phyloP scores from a whole-genome alignment of 2,113 vertebrate species.

The Oryctolagus cuniculus region DNA sequence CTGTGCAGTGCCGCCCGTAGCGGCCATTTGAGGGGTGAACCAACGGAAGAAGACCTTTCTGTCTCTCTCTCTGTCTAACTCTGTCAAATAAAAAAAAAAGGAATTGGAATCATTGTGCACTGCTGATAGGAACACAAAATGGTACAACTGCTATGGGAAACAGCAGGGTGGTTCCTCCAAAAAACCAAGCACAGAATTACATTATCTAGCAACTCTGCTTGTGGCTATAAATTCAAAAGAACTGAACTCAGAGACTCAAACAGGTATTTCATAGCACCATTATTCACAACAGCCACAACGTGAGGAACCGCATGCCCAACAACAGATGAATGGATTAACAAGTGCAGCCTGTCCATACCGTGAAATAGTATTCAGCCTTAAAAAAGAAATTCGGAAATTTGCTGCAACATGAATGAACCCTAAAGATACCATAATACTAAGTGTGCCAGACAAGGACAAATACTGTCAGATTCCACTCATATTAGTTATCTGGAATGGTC shows the following conservation, averaged over 20 bases:
- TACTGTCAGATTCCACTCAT: background rate
- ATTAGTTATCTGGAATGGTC: background rate
- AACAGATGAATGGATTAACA: background rate
- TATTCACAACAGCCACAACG: background rate
- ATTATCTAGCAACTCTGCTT: background rate
- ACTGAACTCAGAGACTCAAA: background rate
- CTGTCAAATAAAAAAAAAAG: too few relatives aligned
- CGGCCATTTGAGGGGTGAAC: too few relatives aligned
- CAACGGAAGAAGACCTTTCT: too few relatives aligned
- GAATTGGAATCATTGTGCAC: background rate
- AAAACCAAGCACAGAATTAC: too few relatives aligned
- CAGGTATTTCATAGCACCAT: background rate
- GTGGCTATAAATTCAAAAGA: background rate
- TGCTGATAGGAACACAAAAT: background rate
- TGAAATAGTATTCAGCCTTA: too few relatives aligned
- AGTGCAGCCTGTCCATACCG: accelerated
- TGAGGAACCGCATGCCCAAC: background rate
- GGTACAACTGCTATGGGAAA: background rate
- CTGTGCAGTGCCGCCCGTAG: too few relatives aligned
- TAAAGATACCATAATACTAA: too few relatives aligned
- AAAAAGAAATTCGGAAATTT: background rate
- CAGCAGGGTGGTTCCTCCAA: background rate
- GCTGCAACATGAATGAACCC: background rate
- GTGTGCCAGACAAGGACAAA: background rate
- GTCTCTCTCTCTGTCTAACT: too few relatives aligned